Evolutionary conservation across 2,113 vertebrate genomes (phyloP), one percentile per base, ranked within the genome.

Genomic region (Pseudopipra pipra): DNA sequence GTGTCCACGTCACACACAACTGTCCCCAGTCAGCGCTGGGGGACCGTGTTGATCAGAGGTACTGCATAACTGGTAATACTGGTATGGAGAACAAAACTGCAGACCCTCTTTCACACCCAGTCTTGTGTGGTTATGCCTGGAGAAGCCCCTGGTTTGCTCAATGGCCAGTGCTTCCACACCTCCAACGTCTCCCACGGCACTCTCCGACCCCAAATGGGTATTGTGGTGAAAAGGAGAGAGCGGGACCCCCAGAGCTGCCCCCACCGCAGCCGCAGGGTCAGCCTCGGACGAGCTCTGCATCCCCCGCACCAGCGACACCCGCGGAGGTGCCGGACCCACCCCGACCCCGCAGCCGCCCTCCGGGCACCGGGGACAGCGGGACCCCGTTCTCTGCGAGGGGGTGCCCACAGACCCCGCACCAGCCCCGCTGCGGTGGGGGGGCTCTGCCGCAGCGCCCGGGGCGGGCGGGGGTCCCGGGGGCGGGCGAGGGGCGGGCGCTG

Each of bases 141-240:
- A 15, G 31, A 52, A 84, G 41, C 7, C 12, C 19, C 16, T 2
- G 18, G 1, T 37, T 54, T 58, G 8, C 43, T 5, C 55, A 8
- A 2, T 3, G 4, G 11, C 52, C 17, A 9, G 0, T 1, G 41
- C 4, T 22, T 4, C 19, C 4, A 6, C 2, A 4, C 23, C 27
- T 44, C 25, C 44, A 5, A 9, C 28, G 35, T 19, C 27, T 44
- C 25, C 52, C 7, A 11, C 31, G 39, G 35, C 44, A 9, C 35
- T 43, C 24, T 51, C 51, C 8, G n/a, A 12, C 25, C 21, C 28
- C 9, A 1, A 37, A 27, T 1, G 19, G 66, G 37, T 31, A 5
- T 14, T 3, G 61, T 21, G 81, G 27, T 52, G 77, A 16, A 12
- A 25, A 62, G 65, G 67, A 30, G 4, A 2, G 33, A 49, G 35